Percentiles rank a stretch among this genome's conserved stretches.
phyloP scores from a whole-genome alignment of 2,797 vertebrate genomes.

The Hoplostethus atlanticus region DNA sequence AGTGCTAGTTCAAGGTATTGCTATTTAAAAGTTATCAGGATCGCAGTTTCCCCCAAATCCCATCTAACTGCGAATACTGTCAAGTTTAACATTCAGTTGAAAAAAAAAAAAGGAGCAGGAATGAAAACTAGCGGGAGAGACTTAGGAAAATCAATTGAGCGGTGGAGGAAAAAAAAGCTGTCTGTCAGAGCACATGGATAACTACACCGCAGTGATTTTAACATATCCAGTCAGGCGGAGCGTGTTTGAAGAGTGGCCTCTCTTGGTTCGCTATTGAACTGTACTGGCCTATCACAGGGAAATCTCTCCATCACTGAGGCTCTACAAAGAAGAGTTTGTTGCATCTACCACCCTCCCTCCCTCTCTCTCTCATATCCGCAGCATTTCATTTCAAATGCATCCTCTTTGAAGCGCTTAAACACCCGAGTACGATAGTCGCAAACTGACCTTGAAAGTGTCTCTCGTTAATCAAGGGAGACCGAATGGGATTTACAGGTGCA shows the following conservation, averaged over 20 bases:
- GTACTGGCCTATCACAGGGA: conserved; percentile 46
- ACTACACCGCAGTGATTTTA: conserved; percentile 61
- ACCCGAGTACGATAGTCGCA: background rate
- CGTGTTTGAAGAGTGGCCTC: conserved; percentile 65
- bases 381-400: conserved; percentile 25
- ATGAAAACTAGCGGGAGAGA: conserved; percentile 58
- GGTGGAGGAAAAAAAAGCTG: conserved; percentile 58
- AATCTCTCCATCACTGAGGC: conserved; percentile 55
- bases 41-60: conserved; percentile 30
- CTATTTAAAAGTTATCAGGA: conserved; percentile 10
- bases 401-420: conserved; percentile 20
- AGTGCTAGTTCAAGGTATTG: conserved; percentile 6
- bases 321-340: conserved; percentile 55
- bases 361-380: conserved; percentile 1
- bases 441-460: background rate
- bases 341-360: background rate
- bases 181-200: conserved; percentile 62
- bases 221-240: conserved; percentile 62
- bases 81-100: conserved; percentile 43
- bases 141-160: conserved; percentile 70
- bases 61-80: conserved; percentile 20
- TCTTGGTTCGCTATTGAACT: conserved; percentile 63
- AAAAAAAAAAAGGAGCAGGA: conserved; percentile 45
- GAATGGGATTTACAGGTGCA: background rate
- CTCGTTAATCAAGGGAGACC: background rate